Base-by-base conservation (phyloP, 2,888 invertebrate species). In the Catocala sponsa region DNA sequence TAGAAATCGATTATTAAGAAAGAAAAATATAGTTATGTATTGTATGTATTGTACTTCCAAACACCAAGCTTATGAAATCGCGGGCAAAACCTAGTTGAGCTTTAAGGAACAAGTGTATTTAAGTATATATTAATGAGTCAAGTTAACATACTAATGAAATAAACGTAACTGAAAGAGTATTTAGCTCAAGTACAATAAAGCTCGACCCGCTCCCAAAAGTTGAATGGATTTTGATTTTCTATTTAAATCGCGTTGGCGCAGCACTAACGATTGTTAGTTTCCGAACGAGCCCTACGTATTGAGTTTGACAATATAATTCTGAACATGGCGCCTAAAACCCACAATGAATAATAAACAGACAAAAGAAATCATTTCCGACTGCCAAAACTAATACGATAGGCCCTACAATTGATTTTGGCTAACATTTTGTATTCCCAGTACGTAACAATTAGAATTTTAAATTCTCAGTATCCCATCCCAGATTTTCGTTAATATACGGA, bases 401-500 rank as follows among this genome's bases (percentile, higher is more conserved):
- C 74, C 75, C 68, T 70, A 55, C 65, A 69, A 57, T 73, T 61
- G 72, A 81, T 82, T 82, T 82, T 68, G 73, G 72, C 72, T 12
- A 56, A 50, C 69, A 64, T 84, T 90, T 86, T 76, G 78, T 79
- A 91, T 90, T 79, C 90, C 48, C 56, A 54, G 57, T 33, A 52
- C 60, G 64, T 54, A 64, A 57, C 66, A 70, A 80, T 83, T 83
- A 78, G 76, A 86, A 87, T 80, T 91, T 87, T 72, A 87, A 89
- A 91, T 91, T 85, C 78, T 52, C 59, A 51, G 66, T 79, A 78
- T 75, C 72, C 68, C 79, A 78, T 82, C 72, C 72, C 82, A 85
- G 83, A 90, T 90, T 91, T 92, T 90, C 80, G 89, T 89, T 89
- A 89, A 60, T 59, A 90, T 90, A 86, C 84, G 61, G 70, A 80